These are phyloP conservation scores for Tuberolachnus salignus DNA, from an alignment of 2,888 invertebrate species.

Conservation along the genomic window DNA sequence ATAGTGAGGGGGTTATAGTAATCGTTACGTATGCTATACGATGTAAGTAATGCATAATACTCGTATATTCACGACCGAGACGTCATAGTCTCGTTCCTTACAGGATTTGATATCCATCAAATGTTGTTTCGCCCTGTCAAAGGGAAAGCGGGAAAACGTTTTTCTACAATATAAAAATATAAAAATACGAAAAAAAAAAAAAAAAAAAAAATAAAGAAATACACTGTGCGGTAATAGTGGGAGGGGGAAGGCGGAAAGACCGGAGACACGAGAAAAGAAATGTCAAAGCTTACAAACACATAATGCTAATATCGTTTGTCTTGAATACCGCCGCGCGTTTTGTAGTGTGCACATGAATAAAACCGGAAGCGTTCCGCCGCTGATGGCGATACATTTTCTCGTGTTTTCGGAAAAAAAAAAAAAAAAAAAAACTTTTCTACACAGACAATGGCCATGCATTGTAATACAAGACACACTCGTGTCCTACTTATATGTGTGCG, in stretches of 20 bases:
- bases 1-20: slow-evolving; percentile 49
- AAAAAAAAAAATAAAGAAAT: background rate
- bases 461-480: slow-evolving; percentile 46
- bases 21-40: slow-evolving; percentile 54
- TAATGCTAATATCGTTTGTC: slow-evolving; percentile 57
- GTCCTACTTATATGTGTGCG: slow-evolving; percentile 13
- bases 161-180: slow-evolving; percentile 41
- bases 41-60: slow-evolving; percentile 20
- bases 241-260: slow-evolving; percentile 8
- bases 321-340: slow-evolving; percentile 43
- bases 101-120: slow-evolving; percentile 57
- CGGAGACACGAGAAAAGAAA: slow-evolving; percentile 52
- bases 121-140: slow-evolving; percentile 53
- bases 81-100: slow-evolving; percentile 51
- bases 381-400: slow-evolving; percentile 56
- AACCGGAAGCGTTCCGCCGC: slow-evolving; percentile 55
- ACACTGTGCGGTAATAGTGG: no score
- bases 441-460: slow-evolving; percentile 52
- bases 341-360: slow-evolving; percentile 46
- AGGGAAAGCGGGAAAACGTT: slow-evolving; percentile 53
- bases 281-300: slow-evolving; percentile 57
- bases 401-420: slow-evolving; percentile 34
- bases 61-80: slow-evolving; percentile 27
- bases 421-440: slow-evolving; percentile 30
- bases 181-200: no score